Base-by-base conservation (phyloP, 2,888 invertebrate genomes). In the Monoplex corrugatus region DNA sequence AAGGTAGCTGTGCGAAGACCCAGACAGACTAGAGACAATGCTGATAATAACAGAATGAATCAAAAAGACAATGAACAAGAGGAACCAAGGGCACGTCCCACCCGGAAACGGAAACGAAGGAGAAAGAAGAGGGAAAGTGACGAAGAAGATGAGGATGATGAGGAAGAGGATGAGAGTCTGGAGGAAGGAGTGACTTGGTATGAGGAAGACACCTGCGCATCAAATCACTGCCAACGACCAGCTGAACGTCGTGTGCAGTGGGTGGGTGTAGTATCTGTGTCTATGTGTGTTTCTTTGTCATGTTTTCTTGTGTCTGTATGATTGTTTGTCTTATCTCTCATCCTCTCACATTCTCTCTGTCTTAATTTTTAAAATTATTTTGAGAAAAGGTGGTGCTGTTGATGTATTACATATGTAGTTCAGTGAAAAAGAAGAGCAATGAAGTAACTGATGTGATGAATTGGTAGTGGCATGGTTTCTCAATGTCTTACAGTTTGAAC, bases 181-280 rank as follows among this genome's bases (percentile, higher is more conserved):
- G 93, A 93, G 87, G 93, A 93, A 8, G 93, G 93, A 28, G 93
- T 93, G 23, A 92, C 92, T 35, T 93, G 92, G 93, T 94, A 93
- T n/a, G 94, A 94, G 38, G 93, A 92, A 28, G 94, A 93, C 19
- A 93, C 91, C 2, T 94, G 94, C 91, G 92, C 93, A 19, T 92
- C 93, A n/a, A 87, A 88, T 3, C 91, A 92, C 86, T 94, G 94
- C 90, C 91, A 92, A 89, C 80, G 92, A n/a, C 94, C 94, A 32
- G 92, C 92, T 72, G 91, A 92, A 80, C 92, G 92, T 38, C 84
- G 91, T 87, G 92, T 93, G 8, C 92, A 90, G 80, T 94, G 94
- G 94, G 94, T 94, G 91, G 80, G 91, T 89, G 0, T 28, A n/a
- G n/a, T 68, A 19, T 57, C 16, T 57, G 57, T 57, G 57, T 57